Conservation (phyloP, 1,140 invertebrate genomes). For the Linepithema humile region DNA sequence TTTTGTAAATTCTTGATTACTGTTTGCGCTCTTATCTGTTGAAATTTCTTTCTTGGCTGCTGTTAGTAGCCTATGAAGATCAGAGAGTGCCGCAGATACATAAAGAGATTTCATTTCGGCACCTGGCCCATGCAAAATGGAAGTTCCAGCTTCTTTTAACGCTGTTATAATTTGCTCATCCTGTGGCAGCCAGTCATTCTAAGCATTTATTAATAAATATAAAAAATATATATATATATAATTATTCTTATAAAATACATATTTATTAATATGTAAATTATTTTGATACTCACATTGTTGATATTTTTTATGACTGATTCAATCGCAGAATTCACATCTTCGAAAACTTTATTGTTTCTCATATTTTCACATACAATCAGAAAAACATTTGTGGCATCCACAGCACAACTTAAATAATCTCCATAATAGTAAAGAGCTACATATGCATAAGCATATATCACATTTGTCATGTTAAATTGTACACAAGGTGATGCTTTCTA, state of each 20-base stretch:
- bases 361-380: slow-evolving; percentile 87
- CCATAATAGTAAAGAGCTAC: slow-evolving; percentile 89
- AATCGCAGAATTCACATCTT: slow-evolving; percentile 86
- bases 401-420: slow-evolving; percentile 86
- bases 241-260: neutral
- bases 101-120: slow-evolving; percentile 82
- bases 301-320: slow-evolving; percentile 87
- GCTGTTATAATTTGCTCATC: slow-evolving; percentile 77
- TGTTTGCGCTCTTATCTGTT: slow-evolving; percentile 72
- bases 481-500: slow-evolving; percentile 87
- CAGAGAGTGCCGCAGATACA: slow-evolving; percentile 85
- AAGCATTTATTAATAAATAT: slow-evolving; percentile 58
- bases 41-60: slow-evolving; percentile 80
- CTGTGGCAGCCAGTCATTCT: slow-evolving; percentile 80
- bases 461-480: slow-evolving; percentile 89
- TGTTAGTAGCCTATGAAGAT: slow-evolving; percentile 85
- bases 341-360: slow-evolving; percentile 86
- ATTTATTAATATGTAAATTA: slow-evolving; percentile 15
- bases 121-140: slow-evolving; percentile 84
- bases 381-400: slow-evolving; percentile 86
- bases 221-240: slow-evolving; percentile 15
- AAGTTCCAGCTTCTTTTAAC: slow-evolving; percentile 80
- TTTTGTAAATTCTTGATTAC: slow-evolving; percentile 82
- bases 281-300: slow-evolving; percentile 83
- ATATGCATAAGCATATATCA: slow-evolving; percentile 88